Evolutionary conservation across 2,797 vertebrate species (phyloP).

Genomic region (Capromys pilorides): DNA sequence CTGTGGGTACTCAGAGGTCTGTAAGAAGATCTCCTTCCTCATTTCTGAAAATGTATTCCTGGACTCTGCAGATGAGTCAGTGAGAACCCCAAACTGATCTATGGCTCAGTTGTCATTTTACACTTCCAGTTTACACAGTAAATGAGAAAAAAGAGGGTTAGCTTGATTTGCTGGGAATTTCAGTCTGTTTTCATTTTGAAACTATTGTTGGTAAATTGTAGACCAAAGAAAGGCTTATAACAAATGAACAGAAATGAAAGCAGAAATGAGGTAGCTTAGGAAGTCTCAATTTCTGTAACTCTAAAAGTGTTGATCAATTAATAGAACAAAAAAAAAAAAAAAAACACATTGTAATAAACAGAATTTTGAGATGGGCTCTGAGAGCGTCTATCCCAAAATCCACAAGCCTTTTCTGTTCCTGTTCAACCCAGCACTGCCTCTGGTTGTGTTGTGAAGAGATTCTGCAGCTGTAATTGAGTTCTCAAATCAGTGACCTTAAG

Average conservation of each 20-base stretch:
- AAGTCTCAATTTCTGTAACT: background rate
- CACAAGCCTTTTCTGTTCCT: background rate
- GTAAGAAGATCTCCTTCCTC: background rate
- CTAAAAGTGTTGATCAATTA: background rate
- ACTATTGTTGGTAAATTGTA: background rate
- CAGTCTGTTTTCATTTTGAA: slow-evolving; percentile 48
- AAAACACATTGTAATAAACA: background rate
- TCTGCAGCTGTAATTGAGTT: background rate
- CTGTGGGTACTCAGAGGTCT: background rate
- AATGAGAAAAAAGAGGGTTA: background rate
- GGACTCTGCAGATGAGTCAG: slow-evolving; percentile 52
- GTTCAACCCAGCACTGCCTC: background rate
- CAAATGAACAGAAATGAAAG: slow-evolving; percentile 41
- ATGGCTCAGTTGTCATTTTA: slow-evolving; percentile 25
- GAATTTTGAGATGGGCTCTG: background rate
- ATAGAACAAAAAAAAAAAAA: background rate
- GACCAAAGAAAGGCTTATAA: background rate
- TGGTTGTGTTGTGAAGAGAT: background rate
- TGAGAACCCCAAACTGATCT: slow-evolving; percentile 47
- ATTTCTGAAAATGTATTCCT: slow-evolving; percentile 28
- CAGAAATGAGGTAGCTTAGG: slow-evolving; percentile 14
- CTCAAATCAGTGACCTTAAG: background rate
- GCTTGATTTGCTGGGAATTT: slow-evolving; percentile 44
- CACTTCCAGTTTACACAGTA: slow-evolving; percentile 34
- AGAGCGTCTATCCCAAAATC: background rate